Evolutionary conservation across 2,797 vertebrate genomes (phyloP).

Genomic region (Alcedo quadribrachys): DNA sequence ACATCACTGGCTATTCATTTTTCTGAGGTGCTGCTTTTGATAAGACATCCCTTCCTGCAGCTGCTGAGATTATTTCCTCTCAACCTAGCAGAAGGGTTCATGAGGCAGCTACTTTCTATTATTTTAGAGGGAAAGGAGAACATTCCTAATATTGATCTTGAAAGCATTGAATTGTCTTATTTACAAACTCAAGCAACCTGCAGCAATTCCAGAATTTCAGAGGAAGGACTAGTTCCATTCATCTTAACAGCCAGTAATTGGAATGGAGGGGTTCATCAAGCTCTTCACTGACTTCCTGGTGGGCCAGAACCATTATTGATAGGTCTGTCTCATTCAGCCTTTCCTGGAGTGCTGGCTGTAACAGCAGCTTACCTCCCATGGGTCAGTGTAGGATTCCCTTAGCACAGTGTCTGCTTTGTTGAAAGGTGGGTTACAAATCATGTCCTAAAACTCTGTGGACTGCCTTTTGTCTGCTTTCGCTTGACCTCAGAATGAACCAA

Average conservation of each 20-base stretch:
- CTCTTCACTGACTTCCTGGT: neutral
- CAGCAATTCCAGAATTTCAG: neutral
- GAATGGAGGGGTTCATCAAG: neutral
- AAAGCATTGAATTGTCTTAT: neutral
- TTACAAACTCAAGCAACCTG: neutral
- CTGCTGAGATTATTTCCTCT: neutral
- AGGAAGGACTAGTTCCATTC: neutral
- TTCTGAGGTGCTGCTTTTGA: neutral
- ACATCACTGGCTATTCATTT: neutral
- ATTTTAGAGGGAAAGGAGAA: neutral
- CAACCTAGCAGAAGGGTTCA: neutral
- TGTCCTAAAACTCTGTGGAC: neutral
- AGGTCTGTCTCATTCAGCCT: neutral
- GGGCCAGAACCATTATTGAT: neutral
- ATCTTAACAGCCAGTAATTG: neutral
- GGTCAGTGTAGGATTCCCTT: neutral
- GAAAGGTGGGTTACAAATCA: neutral
- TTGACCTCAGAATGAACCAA: conserved; percentile 13
- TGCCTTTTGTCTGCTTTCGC: neutral
- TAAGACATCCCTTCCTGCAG: neutral
- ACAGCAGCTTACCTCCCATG: neutral
- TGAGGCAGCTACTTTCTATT: neutral
- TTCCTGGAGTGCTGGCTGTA: neutral
- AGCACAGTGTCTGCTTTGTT: fast-evolving
- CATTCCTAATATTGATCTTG: neutral